Evolutionary conservation across 2,113 vertebrate species (phyloP).

Genomic region (Actinemys pallida): DNA sequence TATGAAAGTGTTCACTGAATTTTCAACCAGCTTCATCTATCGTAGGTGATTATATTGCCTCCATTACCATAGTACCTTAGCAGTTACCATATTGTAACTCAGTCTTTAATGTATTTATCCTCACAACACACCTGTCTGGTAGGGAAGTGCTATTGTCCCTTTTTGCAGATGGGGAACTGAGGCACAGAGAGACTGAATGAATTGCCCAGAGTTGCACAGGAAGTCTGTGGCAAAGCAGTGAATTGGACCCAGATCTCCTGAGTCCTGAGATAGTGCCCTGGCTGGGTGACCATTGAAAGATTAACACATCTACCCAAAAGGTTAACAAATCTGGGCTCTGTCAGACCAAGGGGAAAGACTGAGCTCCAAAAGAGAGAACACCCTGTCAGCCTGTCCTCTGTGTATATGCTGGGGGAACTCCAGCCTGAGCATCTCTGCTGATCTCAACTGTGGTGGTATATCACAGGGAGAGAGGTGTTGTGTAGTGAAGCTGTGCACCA

Average conservation of each 20-base stretch:
- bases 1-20: background rate
- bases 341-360: background rate
- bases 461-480: background rate
- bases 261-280: background rate
- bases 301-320: background rate
- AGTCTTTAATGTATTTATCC: background rate
- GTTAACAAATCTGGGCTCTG: background rate
- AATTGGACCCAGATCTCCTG: background rate
- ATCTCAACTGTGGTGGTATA: no score
- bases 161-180: background rate
- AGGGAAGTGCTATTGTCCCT: background rate
- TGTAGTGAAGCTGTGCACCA: background rate
- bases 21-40: background rate
- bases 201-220: background rate
- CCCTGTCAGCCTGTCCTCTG: background rate
- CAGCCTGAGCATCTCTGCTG: no score
- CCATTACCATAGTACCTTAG: background rate
- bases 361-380: background rate
- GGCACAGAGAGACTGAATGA: background rate
- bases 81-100: background rate
- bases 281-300: background rate
- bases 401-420: no score
- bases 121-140: background rate
- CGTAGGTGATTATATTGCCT: background rate
- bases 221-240: background rate